These are phyloP conservation scores for Acanthiza pusilla DNA, from an alignment of 2,797 vertebrate species.

Conservation along the genomic window DNA sequence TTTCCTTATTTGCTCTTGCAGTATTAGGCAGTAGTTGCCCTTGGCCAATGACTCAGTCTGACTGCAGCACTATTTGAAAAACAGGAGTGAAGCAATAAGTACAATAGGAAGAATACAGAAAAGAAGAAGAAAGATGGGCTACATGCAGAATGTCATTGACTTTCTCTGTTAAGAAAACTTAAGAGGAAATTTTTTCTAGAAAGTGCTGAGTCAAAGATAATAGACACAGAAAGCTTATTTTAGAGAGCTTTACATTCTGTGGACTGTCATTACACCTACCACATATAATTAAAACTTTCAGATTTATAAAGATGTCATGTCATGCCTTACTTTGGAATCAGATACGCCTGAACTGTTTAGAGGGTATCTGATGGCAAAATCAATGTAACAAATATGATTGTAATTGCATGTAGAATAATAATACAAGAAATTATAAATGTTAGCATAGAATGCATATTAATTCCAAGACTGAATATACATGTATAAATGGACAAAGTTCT, in stretches of 20 bases:
- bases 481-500: neutral
- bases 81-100: neutral
- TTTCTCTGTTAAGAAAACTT: neutral
- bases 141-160: neutral
- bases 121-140: neutral
- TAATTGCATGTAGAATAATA: neutral
- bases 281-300: neutral
- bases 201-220: neutral
- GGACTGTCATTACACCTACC: neutral
- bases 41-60: neutral
- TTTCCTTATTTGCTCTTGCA: conserved; percentile 11
- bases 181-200: neutral
- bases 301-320: neutral
- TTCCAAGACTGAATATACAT: neutral
- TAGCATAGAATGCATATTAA: neutral
- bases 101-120: neutral
- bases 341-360: neutral
- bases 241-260: neutral
- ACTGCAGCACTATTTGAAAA: neutral
- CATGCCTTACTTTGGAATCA: neutral
- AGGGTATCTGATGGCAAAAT: neutral
- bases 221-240: neutral
- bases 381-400: neutral
- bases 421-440: neutral
- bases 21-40: neutral